Evolutionary conservation across 2,797 vertebrate species (phyloP), one percentile per base, ranked within the genome.

Genomic region (Eleutherodactylus coqui): DNA sequence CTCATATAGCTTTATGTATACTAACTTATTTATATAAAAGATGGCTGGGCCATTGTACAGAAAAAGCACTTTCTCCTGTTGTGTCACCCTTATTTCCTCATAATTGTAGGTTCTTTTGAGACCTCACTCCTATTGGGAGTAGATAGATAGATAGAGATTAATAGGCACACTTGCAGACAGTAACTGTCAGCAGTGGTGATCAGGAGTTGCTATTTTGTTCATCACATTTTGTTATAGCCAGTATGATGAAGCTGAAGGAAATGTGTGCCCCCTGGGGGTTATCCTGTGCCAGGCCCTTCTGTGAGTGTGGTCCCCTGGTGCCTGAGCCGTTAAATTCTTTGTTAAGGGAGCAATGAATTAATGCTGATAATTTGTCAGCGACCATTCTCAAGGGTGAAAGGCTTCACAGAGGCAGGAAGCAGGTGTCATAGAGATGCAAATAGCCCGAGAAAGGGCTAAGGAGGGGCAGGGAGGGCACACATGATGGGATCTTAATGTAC

Each of bases 341-440:
- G 86, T 87, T 83, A 87, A 87, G 69, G 53, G 86, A 87, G 86
- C 86, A 79, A 87, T 87, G 86, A 87, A 87, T 87, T 87, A 87
- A 87, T 79, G 55, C 86, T 60, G 75, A 87, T 79, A 83, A 87
- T 87, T 87, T 87, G 86, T 84, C 86, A 87, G 82, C 84, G 82
- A 84, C 82, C 86, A 82, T 75, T 84, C 76, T 73, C 51, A n/a
- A 24, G 75, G 73, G 67, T 84, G 86, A 87, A 87, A 87, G 77
- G 82, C 86, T 78, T 78, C 82, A 87, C 86, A 80, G 86, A 69
- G 86, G 86, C 86, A 87, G 86, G 86, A 87, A 84, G 86, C 86
- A 87, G 86, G 86, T 87, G 86, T n/a, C 76, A 87, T 87, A 87
- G 86, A 87, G 34, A 87, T 87, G 86, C 86, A 79, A 87, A 87